Evolutionary conservation across 2,113 vertebrate genomes (phyloP).

Genomic region (Peromyscus leucopus): DNA sequence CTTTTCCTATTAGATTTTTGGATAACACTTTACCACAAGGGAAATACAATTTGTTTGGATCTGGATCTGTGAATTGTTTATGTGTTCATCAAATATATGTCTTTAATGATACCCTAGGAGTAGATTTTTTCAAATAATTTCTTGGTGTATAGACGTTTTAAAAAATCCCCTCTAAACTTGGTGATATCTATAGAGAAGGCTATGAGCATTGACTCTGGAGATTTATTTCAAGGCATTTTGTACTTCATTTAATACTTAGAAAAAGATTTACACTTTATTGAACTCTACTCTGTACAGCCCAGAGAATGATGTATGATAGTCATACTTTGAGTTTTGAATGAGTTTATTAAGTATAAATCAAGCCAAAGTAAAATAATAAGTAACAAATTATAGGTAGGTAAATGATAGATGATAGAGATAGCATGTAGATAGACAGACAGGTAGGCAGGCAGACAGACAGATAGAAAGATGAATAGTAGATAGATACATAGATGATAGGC

Average conservation of each 20-base stretch:
- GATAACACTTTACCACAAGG: constrained; percentile 59
- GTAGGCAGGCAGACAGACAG: neutral
- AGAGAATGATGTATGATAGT: neutral
- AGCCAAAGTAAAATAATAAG: neutral
- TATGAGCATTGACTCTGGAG: neutral
- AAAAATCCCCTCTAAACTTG: neutral
- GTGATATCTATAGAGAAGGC: neutral
- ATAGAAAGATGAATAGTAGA: neutral
- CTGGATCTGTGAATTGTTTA: constrained; percentile 67
- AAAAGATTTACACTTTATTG: neutral
- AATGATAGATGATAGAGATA: neutral
- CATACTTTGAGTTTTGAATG: neutral
- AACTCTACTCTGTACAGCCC: neutral
- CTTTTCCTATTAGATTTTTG: constrained; percentile 67
- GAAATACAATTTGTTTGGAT: constrained; percentile 67
- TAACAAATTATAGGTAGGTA: too few species aligned
- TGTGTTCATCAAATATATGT: constrained; percentile 73
- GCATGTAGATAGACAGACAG: neutral
- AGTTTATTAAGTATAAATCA: neutral
- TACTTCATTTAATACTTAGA: neutral
- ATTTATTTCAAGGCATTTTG: neutral
- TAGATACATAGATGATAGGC: neutral
- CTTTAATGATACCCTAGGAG: constrained; percentile 52
- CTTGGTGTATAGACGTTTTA: neutral
- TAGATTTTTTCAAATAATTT: constrained; percentile 67